These are phyloP conservation scores for Bungarus multicinctus DNA, from an alignment of 2,113 vertebrate genomes.

Conservation along the genomic window DNA sequence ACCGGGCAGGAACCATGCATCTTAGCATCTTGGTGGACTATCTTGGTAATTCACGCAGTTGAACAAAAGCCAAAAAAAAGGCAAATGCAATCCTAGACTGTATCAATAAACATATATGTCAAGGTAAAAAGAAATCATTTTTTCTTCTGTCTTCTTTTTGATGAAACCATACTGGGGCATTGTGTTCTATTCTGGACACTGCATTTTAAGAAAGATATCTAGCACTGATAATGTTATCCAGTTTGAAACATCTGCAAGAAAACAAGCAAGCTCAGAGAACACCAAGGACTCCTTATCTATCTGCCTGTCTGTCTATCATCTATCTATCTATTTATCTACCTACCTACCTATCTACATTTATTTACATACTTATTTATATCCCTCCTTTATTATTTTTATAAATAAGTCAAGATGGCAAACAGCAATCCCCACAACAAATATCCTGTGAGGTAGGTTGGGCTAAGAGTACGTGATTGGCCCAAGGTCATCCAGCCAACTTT, in stretches of 20 bases:
- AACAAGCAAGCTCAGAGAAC: background rate
- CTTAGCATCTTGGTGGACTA: background rate
- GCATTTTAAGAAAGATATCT: background rate
- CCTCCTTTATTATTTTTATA: background rate
- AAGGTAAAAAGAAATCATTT: background rate
- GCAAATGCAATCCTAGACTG: background rate
- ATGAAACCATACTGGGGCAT: background rate
- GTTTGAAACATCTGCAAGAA: background rate
- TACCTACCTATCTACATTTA: background rate
- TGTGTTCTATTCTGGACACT: background rate
- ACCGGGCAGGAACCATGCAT: background rate
- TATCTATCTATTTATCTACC: background rate
- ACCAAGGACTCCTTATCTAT: background rate
- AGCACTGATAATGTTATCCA: background rate
- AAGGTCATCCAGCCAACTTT: background rate
- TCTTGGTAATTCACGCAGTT: background rate
- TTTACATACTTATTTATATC: background rate
- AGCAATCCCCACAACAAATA: background rate
- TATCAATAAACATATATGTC: background rate
- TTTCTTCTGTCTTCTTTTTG: background rate
- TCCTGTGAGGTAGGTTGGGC: background rate
- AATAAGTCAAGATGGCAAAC: background rate
- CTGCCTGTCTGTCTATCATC: too few species aligned
- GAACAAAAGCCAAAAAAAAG: background rate
- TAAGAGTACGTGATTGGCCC: background rate